Evolutionary conservation across 2,797 vertebrate species (phyloP).

Genomic region (Urophycis tenuis): DNA sequence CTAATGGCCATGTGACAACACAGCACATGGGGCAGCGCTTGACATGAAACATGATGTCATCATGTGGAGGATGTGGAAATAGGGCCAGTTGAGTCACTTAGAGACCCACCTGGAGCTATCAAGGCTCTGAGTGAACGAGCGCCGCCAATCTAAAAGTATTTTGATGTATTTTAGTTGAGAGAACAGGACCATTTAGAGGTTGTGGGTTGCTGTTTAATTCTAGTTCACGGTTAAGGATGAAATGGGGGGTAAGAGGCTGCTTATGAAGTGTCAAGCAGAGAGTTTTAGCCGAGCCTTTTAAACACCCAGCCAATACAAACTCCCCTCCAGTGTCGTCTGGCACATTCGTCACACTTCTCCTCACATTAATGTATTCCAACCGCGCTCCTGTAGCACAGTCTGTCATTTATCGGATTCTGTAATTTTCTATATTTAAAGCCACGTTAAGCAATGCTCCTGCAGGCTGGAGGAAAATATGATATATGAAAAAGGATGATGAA

Average conservation of each 20-base stretch:
- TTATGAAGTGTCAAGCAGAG: not conserved
- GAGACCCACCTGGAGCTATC: not conserved
- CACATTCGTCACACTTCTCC: not conserved
- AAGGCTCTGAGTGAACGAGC: not conserved
- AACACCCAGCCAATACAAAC: not conserved
- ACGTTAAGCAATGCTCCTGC: not conserved
- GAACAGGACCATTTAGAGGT: not conserved
- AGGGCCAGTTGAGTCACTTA: not conserved
- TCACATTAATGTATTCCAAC: not conserved
- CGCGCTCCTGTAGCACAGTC: not conserved
- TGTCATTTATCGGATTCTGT: not conserved
- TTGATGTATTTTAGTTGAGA: not conserved
- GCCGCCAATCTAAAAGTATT: not conserved
- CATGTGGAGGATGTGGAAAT: not conserved
- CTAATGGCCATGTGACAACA: not conserved
- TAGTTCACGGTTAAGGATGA: not conserved
- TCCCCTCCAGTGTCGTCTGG: not conserved
- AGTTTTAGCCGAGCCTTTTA: not conserved
- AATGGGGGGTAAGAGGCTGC: not conserved
- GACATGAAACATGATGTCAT: not conserved
- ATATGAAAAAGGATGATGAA: not conserved
- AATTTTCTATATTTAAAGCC: not conserved
- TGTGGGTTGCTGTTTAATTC: not conserved
- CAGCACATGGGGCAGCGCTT: not conserved
- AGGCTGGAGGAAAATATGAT: not conserved